Conservation (phyloP, 2,113 vertebrate genomes). For the Perca fluviatilis region DNA sequence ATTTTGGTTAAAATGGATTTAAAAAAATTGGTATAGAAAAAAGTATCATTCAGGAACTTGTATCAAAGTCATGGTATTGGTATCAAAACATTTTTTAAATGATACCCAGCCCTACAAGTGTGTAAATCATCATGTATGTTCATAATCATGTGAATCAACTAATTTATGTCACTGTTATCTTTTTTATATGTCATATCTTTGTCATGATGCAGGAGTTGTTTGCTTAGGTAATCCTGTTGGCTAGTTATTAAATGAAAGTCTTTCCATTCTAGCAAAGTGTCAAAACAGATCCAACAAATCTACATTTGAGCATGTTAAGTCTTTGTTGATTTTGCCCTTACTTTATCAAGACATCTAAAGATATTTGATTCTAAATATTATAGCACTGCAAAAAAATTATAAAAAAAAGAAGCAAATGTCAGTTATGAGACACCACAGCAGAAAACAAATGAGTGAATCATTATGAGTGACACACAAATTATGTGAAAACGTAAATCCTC, state of each 20-base stretch:
- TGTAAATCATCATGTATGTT: background rate
- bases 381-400: background rate
- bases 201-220: background rate
- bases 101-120: too few relatives aligned
- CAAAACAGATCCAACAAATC: background rate
- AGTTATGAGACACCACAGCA: background rate
- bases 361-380: background rate
- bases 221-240: background rate
- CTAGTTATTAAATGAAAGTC: constrained; percentile 24
- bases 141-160: constrained; percentile 24
- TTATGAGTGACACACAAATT: constrained; percentile 17
- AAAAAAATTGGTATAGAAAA: too few relatives aligned
- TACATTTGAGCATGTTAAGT: background rate
- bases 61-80: too few relatives aligned
- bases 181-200: background rate
- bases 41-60: too few relatives aligned
- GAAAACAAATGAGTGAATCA: background rate
- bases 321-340: background rate
- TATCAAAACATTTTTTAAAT: too few relatives aligned
- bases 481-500: constrained; percentile 26
- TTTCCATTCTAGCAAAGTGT: constrained; percentile 10
- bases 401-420: background rate
- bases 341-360: background rate
- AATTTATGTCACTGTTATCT: background rate
- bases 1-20: too few relatives aligned